phyloP scores from a whole-genome alignment of 2,888 invertebrate genomes.

The Alviniconcha strummeri region DNA sequence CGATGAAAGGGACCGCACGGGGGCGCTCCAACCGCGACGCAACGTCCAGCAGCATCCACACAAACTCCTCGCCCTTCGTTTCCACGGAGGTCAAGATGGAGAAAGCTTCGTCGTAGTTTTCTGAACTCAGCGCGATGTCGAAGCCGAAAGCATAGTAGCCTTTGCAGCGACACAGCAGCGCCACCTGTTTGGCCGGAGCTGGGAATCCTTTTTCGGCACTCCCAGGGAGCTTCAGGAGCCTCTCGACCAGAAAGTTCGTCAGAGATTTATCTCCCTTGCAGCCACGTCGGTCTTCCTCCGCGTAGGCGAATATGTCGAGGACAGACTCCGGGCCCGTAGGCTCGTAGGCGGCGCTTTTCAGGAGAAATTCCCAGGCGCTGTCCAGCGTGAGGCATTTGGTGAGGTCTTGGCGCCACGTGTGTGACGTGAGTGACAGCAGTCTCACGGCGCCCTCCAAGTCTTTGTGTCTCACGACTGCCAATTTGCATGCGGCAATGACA shows the following conservation, averaged over 20 bases:
- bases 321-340: not conserved
- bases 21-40: not conserved
- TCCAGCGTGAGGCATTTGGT: not conserved
- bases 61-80: not conserved
- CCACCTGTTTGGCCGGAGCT: not conserved
- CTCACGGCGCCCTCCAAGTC: not conserved
- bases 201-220: not conserved
- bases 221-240: not conserved
- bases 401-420: not conserved
- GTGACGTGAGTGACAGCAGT: not conserved
- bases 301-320: not conserved
- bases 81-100: not conserved
- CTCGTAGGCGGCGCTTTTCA: not conserved
- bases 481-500: not conserved
- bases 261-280: not conserved
- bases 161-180: not conserved
- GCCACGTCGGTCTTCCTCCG: not conserved
- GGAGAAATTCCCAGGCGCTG: not conserved
- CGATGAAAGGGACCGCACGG: not conserved
- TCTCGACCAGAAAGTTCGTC: not conserved
- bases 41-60: slow-evolving; percentile 1
- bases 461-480: not conserved
- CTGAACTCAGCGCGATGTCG: slow-evolving; percentile 7
- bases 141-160: not conserved
- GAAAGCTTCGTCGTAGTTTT: not conserved